A percentile compares a stretch with the other conserved stretches of the same genome.
Conservation (phyloP, 1,140 invertebrate species). For the Habropoda laboriosa region DNA sequence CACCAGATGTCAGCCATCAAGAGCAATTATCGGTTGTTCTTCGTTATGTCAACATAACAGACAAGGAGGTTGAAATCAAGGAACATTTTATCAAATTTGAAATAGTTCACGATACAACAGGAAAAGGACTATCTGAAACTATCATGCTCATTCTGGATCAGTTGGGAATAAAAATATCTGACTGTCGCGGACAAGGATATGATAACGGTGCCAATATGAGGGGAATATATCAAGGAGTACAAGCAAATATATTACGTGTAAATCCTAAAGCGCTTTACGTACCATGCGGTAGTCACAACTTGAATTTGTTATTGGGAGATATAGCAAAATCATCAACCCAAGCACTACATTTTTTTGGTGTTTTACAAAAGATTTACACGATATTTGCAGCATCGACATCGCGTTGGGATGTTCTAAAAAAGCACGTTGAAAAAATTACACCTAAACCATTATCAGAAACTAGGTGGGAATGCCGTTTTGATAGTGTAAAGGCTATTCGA, state of each 20-base stretch:
- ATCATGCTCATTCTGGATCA: constrained; percentile 45
- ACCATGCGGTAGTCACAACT: constrained; percentile 56
- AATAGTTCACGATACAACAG: constrained; percentile 35
- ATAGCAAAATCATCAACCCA: constrained; percentile 52
- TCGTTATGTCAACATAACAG: constrained; percentile 48
- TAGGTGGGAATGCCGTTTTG: constrained; percentile 60
- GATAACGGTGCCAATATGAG: constrained; percentile 74
- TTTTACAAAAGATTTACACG: constrained; percentile 26
- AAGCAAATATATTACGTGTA: constrained; percentile 60
- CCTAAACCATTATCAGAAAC: constrained; percentile 59
- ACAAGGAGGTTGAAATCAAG: constrained; percentile 38
- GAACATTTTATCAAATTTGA: constrained; percentile 58
- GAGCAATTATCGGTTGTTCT: constrained; percentile 56
- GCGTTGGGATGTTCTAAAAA: constrained; percentile 49
- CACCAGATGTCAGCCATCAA: constrained; percentile 45
- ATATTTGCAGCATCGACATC: constrained; percentile 45
- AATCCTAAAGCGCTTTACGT: constrained; percentile 57
- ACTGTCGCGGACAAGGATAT: constrained; percentile 73
- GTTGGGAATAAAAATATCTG: constrained; percentile 38
- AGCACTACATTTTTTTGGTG: constrained; percentile 61
- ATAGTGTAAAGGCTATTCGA: constrained; percentile 41
- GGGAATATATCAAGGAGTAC: constrained; percentile 64
- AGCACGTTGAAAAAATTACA: constrained; percentile 42
- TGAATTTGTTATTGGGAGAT: constrained; percentile 59
- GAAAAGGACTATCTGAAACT: constrained; percentile 49